Percentiles rank a stretch among this genome's conserved stretches.
phyloP scores from a whole-genome alignment of 2,888 invertebrate species.

The Scaptomyza cyrtandrae region DNA sequence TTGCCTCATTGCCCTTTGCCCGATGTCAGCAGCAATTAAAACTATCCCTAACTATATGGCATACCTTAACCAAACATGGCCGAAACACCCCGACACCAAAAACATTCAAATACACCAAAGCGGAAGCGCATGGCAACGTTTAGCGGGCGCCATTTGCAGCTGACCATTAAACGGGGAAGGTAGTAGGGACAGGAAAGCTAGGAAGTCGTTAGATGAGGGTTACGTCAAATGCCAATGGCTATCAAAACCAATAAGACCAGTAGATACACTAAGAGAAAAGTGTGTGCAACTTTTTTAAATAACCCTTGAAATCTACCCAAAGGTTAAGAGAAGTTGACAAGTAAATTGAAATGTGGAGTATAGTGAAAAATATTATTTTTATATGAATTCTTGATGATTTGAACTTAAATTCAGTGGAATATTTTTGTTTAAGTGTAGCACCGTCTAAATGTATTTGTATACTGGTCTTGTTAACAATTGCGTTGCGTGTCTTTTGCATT shows the following conservation, averaged over 20 bases:
- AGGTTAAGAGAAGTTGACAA: no score
- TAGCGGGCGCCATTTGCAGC: constrained; percentile 73
- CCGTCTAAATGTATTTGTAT: neutral
- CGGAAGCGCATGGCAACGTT: constrained; percentile 77
- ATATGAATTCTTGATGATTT: no score
- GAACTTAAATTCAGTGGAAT: no score
- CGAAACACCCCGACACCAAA: constrained; percentile 37
- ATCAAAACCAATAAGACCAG: constrained; percentile 23
- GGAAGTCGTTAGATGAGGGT: constrained; percentile 24
- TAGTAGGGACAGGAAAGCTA: neutral
- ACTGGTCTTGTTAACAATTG: constrained; percentile 30
- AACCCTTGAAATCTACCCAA: no score
- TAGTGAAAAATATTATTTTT: no score
- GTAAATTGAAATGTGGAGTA: no score
- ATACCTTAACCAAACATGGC: constrained; percentile 49
- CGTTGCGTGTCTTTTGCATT: constrained; percentile 58
- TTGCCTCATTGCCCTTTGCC: constrained; percentile 36
- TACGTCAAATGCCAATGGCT: constrained; percentile 28
- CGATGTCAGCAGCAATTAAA: constrained; percentile 60
- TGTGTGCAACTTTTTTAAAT: no score
- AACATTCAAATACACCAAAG: constrained; percentile 4
- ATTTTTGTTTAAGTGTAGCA: neutral
- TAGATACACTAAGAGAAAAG: neutral
- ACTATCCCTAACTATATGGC: constrained; percentile 30
- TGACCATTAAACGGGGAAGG: neutral